Evolutionary conservation across 2,113 vertebrate species (phyloP), one percentile per base, ranked within the genome.

Genomic region (Onychostoma macrolepis): DNA sequence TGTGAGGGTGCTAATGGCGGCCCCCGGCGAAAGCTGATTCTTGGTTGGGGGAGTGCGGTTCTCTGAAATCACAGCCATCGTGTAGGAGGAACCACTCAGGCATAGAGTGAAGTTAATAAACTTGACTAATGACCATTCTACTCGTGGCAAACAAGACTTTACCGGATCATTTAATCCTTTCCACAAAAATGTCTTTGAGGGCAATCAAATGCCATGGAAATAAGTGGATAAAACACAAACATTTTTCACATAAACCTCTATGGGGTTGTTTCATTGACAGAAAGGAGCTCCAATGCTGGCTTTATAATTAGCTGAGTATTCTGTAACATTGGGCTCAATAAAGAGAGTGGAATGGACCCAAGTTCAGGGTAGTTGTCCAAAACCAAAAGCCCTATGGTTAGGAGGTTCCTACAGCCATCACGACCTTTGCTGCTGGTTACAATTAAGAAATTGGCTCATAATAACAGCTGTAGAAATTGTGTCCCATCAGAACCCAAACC

Each of bases 51-150:
- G 3, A 36, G 33, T 71, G 3, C 7, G 1, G 67, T 71, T 71
- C 30, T 36, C 67, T 30, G 33, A 19, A 17, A 71, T 36, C 30
- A 71, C 67, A 71, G 30, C 17, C 67, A 36, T 71, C 17, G 19
- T 71, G 67, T 71, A 21, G 30, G 7, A 71, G 8, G 17, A 71
- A 3, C 30, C 30, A 71, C 67, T 71, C 30, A 71, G 17, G 30
- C 67, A 71, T 36, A 71, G 17, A 36, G 30, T 71, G 15, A 69
- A 69, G 28, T 69, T 71, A 71, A 71, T 71, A 71, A 71, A 36
- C 30, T 36, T 71, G 67, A 71, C 67, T 71, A 71, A 19, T 24
- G 33, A 19, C 33, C 30, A 36, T 71, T 36, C 30, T 71, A 10
- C 30, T 71, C 3, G 1, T 36, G 17, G 30, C 17, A 36, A 71